Evolutionary conservation across 2,797 vertebrate species (phyloP), one percentile per base, ranked within the genome.

Genomic region (Eulemur rubriventer): DNA sequence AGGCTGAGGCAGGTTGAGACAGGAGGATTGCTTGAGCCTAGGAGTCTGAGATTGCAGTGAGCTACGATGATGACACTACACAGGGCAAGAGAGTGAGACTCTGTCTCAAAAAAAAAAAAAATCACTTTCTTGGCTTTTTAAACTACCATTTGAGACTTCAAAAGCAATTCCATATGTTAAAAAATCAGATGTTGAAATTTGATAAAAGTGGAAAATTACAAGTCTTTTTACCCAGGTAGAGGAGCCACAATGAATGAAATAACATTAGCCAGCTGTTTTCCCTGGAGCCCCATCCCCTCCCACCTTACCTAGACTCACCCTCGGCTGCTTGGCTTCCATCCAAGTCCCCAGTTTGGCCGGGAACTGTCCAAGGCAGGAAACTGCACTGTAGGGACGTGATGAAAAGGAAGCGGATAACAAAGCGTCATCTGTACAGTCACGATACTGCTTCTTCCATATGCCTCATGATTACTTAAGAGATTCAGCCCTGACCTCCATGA

Each of bases 221-320:
- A 35, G 16, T 59, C 33, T 63, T n/a, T 67, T 55, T 75, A 72
- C 33, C 33, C 73, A 94, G 28, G 67, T 50, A 50, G 28, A 87
- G 55, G 63, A 88, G 76, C 35, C 73, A 59, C 35, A 28, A 79
- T 85, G 46, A 73, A 63, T 4, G 65, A 57, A 85, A 59, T 48
- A 50, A n/a, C n/a, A 70, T 65, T 20, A 73, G 17, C 76, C 87
- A 95, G 41, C 70, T 91, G 43, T 95, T 94, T 93, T 73, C 92
- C 76, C 91, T n/a, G 28, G 73, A 94, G 73, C n/a, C 85, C 35
- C 26, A 93, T 35, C 70, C 52, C 69, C 67, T 82, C 85, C 76
- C 61, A 24, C 92, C 84, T 91, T 50, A 92, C 84, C 73, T 79
- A 55, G 50, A 48, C 24, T 63, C 46, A 82, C 41, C n/a, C 65